phyloP scores from a whole-genome alignment of 1,140 invertebrate genomes.

The Drosophila virilis region DNA sequence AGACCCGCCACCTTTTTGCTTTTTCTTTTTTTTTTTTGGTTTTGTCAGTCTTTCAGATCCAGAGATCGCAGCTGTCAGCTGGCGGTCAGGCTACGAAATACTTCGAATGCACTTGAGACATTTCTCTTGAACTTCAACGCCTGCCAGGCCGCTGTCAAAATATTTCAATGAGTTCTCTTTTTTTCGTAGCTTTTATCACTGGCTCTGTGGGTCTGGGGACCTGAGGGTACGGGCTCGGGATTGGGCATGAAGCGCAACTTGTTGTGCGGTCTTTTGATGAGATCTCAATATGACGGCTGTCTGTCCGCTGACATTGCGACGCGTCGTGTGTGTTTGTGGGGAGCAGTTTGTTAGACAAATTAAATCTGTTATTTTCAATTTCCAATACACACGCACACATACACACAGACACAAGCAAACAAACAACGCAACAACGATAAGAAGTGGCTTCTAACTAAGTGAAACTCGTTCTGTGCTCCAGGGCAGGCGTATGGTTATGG shows the following conservation, averaged over 20 bases:
- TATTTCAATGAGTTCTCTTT: conserved; percentile 68
- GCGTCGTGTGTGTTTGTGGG: conserved; percentile 18
- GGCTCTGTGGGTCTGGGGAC: background rate
- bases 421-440: conserved; percentile 17
- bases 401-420: background rate
- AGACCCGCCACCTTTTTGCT: background rate
- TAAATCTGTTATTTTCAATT: conserved; percentile 77
- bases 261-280: conserved; percentile 80
- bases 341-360: conserved; percentile 74
- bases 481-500: conserved; percentile 10
- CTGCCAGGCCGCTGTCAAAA: conserved; percentile 78
- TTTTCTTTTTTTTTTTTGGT: background rate
- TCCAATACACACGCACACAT: conserved; percentile 41
- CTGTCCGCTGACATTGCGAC: conserved; percentile 5
- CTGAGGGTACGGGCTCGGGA: conserved; percentile 2
- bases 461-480: conserved; percentile 62
- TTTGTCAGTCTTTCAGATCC: conserved; percentile 3
- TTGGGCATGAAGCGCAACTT: conserved; percentile 46
- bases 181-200: conserved; percentile 27
- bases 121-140: conserved; percentile 81
- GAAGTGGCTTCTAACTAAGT: conserved; percentile 61
- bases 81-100: conserved; percentile 64
- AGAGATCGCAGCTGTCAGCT: conserved; percentile 61
- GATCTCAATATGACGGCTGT: conserved; percentile 79
- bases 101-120: conserved; percentile 82